Percentiles rank a stretch among this genome's conserved stretches.
Conservation (phyloP, 1,140 invertebrate species). For the Pseudomyrmex pallidus region DNA sequence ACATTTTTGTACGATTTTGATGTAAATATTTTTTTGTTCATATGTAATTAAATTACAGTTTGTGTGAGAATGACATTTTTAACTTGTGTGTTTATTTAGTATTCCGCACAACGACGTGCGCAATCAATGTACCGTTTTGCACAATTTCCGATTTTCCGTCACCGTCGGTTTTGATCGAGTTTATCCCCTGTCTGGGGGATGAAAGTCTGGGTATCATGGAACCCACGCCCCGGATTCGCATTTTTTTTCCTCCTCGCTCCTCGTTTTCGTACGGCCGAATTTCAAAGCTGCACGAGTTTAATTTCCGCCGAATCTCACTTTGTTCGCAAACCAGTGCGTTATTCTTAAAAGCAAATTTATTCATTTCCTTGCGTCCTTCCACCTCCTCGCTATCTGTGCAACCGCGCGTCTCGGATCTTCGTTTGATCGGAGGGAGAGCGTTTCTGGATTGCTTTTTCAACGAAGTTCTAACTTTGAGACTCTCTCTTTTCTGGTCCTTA, state of each 20-base stretch:
- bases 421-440: conserved; percentile 43
- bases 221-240: conserved; percentile 3
- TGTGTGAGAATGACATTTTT: background rate
- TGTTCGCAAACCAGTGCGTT: background rate
- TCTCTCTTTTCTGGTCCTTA: background rate
- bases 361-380: background rate
- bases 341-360: conserved; percentile 33
- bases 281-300: conserved; percentile 63
- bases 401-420: background rate
- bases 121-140: conserved; percentile 48
- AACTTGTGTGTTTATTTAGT: background rate
- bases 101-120: background rate
- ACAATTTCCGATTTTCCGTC: conserved; percentile 1
- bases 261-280: conserved; percentile 32
- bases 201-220: conserved; percentile 60
- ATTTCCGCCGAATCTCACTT: conserved; percentile 29
- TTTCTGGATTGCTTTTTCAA: background rate
- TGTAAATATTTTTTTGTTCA: too few relatives aligned
- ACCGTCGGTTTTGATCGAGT: conserved; percentile 4
- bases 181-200: background rate
- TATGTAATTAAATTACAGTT: too few relatives aligned
- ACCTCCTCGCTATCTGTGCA: background rate
- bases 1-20: background rate
- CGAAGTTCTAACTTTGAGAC: background rate
- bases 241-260: conserved; percentile 5